Base-by-base conservation (phyloP, 2,888 invertebrate species). In the Phragmatobia fuliginosa region DNA sequence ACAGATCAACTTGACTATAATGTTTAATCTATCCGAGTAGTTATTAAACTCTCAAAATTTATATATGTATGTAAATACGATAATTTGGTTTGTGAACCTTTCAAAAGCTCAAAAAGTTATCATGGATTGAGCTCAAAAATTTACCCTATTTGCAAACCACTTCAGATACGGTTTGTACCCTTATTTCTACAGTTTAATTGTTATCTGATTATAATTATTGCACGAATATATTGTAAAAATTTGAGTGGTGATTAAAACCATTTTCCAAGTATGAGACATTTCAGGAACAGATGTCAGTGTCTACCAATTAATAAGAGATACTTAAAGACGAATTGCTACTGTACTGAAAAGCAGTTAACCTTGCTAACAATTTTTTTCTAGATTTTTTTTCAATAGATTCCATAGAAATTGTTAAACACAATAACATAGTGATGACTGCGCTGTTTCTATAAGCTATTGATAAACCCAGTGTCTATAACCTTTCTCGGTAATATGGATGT, bases 401-500 rank as follows among this genome's bases (percentile, higher is more conserved):
- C 66, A 68, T 45, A 49, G 63, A 66, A 72, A 76, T 66, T 62
- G 62, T 64, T 73, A 76, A 67, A 71, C 70, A 72, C 71, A 73
- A 70, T 65, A 74, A 77, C 71, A 70, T 31, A 72, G 74, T 69
- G 70, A 76, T 70, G 71, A 76, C 66, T 75, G 52, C 65, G 38
- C 71, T n/a, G 45, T 78, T 83, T 76, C 69, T 72, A 68, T 66
- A 71, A 60, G 68, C 64, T 68, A 60, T 41, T 33, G 66, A 28
- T 52, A 65, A 33, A 62, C 68, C 67, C 68, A 73, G 62, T 71
- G 74, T 78, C 75, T 79, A 66, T 70, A 68, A 68, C 68, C 68
- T 72, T 75, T 80, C 75, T 79, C 73, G 71, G 77, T 76, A 78
- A 80, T 85, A 86, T 85, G 81, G 80, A 82, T 79, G 80, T 77